Base-by-base conservation (phyloP, 2,797 vertebrate genomes). In the Valencia hispanica region DNA sequence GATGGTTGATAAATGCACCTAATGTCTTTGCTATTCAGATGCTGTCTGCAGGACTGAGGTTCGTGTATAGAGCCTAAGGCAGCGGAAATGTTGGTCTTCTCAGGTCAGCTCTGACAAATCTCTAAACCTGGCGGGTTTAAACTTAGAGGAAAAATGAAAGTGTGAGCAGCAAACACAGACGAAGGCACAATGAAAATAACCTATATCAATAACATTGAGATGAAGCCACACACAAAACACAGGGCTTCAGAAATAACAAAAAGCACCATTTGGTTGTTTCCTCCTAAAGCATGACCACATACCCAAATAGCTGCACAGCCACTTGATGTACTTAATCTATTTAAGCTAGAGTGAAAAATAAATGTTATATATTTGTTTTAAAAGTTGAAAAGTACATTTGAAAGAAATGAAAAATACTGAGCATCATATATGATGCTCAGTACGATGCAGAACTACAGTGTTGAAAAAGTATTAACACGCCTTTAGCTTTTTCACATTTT, bases 51-150 rank as follows among this genome's bases (percentile, higher is more conserved):
- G 78, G 86, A 68, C 79, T 86, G 79, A 59, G 78, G 79, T 88
- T 82, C 85, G 79, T 76, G 78, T 72, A 48, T 79, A 80, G 79
- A 85, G 90, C 93, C 89, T 50, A 18, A 70, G 87, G 92, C 77
- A 6, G 50, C 77, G 87, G 78, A 92, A 91, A 92, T 84, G 86
- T 86, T 85, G 79, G 68, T 87, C 69, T 84, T 84, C 85, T 79
- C 79, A 86, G 92, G 91, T 93, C 92, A 88, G 81, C 81, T 84
- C 83, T 92, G 89, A 91, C 84, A 85, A 91, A 93, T 92, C 81
- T 85, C 79, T 79, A 61, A 88, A 78, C 71, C 51, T 43, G 51
- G 76, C 78, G 69, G 55, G 3, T 84, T 48, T 75, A 88, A 83
- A 88, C 76, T 79, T 82, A 73, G 59, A 84, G 83, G 72, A 41